Base-by-base conservation (phyloP, 2,113 vertebrate species). In the Sceloporus undulatus region DNA sequence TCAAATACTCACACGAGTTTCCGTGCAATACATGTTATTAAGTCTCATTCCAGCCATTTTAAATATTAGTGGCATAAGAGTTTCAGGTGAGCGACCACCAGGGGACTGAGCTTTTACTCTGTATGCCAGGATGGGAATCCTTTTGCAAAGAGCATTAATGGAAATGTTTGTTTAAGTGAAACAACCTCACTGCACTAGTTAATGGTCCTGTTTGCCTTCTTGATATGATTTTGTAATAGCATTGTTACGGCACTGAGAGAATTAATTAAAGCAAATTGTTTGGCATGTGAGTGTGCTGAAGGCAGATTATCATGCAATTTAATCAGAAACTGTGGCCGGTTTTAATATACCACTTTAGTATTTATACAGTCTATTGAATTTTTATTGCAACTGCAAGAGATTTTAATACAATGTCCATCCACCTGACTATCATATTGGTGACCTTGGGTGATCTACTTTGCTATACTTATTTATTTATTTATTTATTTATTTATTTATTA, bases 151-250 rank as follows among this genome's bases (percentile, higher is more conserved):
- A 34, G 21, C 76, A 48, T 87, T 83, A 70, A 71, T 54, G 56
- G 85, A 42, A 78, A 78, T 73, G 83, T 85, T 89, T 87, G 80
- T 87, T 90, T 90, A 87, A 87, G 70, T n/a, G 65, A 79, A 83
- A 74, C 68, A 68, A 54, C 27, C 76, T 84, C 73, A 18, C 75
- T 84, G 66, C 75, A 71, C 54, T 52, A 70, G n/a, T 38, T 38
- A 71, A 77, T 70, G 66, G 74, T 6, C n/a, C 52, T 65, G 62
- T 74, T 90, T 90, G 29, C 68, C 56, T 87, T 70, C 68, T 34
- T 18, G 68, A 27, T 21, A 34, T 87, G 80, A 78, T 90, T 87
- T 87, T 62, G 25, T 65, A 79, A 79, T 38, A 66, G 27, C 75
- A 40, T 84, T 73, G 75, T 78, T 87, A 87, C 18, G 16, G 68